Percentiles rank a stretch among this genome's conserved stretches.
Conservation (phyloP, 2,797 vertebrate species). For the Ibycter americanus region DNA sequence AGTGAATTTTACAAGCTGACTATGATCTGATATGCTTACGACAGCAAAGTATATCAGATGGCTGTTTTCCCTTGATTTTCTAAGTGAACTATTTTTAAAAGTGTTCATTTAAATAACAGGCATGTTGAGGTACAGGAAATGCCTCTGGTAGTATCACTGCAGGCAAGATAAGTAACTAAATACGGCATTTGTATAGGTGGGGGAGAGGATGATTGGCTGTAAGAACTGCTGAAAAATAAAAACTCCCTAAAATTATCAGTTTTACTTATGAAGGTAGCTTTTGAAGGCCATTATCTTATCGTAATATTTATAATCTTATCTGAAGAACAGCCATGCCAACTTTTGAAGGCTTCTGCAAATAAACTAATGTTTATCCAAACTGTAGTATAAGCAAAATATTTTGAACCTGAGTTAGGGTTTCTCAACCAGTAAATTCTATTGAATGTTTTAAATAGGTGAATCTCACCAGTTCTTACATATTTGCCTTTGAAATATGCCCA, state of each 20-base stretch:
- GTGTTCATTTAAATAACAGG: slow-evolving; percentile 3
- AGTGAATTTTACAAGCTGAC: neutral
- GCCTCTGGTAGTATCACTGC: slow-evolving; percentile 24
- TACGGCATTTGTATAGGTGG: neutral
- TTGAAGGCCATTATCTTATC: neutral
- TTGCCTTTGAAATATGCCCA: neutral
- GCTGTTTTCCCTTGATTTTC: neutral
- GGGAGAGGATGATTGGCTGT: neutral
- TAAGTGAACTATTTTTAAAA: slow-evolving; percentile 23
- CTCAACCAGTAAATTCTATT: neutral
- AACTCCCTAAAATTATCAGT: neutral
- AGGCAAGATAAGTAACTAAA: slow-evolving; percentile 35
- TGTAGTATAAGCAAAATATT: neutral
- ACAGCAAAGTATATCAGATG: slow-evolving; percentile 1
- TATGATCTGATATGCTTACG: neutral
- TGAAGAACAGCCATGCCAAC: neutral
- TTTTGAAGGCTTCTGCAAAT: neutral
- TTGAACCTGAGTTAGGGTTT: neutral
- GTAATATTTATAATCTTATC: neutral
- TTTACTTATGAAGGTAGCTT: neutral
- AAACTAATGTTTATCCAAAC: neutral
- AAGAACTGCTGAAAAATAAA: neutral
- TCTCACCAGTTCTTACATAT: neutral
- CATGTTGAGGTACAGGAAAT: neutral
- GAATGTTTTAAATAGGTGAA: neutral